Percentiles rank a stretch among this genome's conserved stretches.
Conservation (phyloP, 2,113 vertebrate species). For the Papio anubis region DNA sequence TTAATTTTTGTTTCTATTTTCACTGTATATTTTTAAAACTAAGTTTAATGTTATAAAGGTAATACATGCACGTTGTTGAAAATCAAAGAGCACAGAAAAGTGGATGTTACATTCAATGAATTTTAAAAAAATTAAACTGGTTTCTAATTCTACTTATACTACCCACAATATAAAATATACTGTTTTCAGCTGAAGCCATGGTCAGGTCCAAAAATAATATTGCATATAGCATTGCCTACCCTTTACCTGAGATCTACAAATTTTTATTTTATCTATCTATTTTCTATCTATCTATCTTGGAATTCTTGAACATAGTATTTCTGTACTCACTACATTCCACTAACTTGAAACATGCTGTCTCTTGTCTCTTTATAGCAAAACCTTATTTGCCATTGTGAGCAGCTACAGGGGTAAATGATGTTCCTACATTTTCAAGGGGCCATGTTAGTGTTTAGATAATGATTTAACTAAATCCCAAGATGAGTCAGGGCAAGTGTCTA, state of each 20-base stretch:
- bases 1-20: slow-evolving; percentile 41
- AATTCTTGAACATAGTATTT: background rate
- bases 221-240: background rate
- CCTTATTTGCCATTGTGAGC: background rate
- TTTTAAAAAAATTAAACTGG: background rate
- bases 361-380: background rate
- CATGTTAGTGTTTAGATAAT: background rate
- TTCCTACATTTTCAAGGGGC: background rate
- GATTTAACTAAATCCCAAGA: background rate
- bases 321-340: background rate
- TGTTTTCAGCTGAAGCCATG: background rate
- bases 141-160: background rate
- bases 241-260: background rate
- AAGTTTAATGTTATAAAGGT: slow-evolving; percentile 25
- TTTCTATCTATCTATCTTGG: background rate
- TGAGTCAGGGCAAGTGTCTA: background rate
- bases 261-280: background rate
- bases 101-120: background rate
- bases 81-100: slow-evolving; percentile 27
- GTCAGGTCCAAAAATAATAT: background rate
- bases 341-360: background rate
- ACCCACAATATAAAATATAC: background rate
- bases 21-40: background rate
- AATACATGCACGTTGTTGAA: background rate
- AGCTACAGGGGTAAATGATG: background rate